Evolutionary conservation across 2,888 invertebrate species (phyloP).

Genomic region (Baronia brevicornis): DNA sequence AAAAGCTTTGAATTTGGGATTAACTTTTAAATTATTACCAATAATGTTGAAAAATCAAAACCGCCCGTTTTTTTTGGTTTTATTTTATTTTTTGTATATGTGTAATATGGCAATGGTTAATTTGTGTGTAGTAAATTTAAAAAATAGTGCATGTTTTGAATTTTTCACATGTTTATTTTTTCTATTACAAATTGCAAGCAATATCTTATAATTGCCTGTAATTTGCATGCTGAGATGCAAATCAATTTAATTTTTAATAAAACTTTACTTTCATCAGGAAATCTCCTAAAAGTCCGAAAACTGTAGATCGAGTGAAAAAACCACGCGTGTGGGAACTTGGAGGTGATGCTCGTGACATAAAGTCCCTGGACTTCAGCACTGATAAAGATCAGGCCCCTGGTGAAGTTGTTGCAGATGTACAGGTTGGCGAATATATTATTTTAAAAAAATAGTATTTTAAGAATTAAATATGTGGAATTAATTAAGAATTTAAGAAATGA

Average conservation of each 20-base stretch:
- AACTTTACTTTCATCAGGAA: conserved; percentile 26
- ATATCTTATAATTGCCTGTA: too few relatives aligned
- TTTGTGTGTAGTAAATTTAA: too few relatives aligned
- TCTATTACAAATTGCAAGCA: too few relatives aligned
- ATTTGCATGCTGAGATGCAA: not conserved
- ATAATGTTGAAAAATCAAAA: conserved; percentile 4
- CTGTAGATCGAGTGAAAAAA: conserved; percentile 87
- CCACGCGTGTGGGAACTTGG: conserved; percentile 93
- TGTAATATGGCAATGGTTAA: too few relatives aligned
- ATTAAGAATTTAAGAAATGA: too few relatives aligned
- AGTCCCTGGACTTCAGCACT: conserved; percentile 86
- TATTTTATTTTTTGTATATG: too few relatives aligned
- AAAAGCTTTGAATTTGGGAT: too few relatives aligned
- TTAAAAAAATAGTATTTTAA: conserved; percentile 2
- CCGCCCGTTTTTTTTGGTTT: not conserved
- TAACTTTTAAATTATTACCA: too few relatives aligned
- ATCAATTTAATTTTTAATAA: not conserved
- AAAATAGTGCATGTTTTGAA: too few relatives aligned
- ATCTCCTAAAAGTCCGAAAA: conserved; percentile 66
- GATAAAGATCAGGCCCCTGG: conserved; percentile 80
- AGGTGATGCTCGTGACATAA: conserved; percentile 85
- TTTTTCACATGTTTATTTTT: too few relatives aligned
- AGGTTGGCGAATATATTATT: conserved; percentile 54
- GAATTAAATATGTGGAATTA: not conserved
- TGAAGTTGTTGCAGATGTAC: conserved; percentile 78